Evolutionary conservation across 2,888 invertebrate species (phyloP).

Genomic region (Alitta virens): DNA sequence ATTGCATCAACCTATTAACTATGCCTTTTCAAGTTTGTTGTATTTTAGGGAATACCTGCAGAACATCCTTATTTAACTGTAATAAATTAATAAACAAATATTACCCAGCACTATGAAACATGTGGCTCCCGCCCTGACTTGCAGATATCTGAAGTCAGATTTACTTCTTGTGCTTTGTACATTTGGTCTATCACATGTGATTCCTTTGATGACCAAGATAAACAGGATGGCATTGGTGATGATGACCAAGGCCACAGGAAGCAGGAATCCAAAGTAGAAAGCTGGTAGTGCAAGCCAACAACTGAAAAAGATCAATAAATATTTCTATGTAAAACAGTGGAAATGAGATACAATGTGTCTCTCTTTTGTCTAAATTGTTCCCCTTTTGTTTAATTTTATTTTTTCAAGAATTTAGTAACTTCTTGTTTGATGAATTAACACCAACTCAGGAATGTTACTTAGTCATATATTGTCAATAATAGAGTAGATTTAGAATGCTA

Average conservation of each 20-base stretch:
- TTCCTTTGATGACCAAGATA: not conserved
- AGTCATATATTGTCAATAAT: no score
- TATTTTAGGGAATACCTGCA: no score
- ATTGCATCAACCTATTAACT: no score
- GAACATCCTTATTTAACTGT: no score
- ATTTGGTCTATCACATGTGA: not conserved
- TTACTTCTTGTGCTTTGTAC: not conserved
- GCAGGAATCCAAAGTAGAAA: conserved; percentile 43
- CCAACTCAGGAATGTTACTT: no score
- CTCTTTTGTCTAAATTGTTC: no score
- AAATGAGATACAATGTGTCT: not conserved
- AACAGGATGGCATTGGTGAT: not conserved
- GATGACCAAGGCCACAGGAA: conserved; percentile 42
- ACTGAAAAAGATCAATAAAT: conserved; percentile 33
- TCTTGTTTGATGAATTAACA: no score
- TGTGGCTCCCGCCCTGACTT: not conserved
- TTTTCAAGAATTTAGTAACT: no score
- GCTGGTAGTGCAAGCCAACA: conserved; percentile 47
- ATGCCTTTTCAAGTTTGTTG: no score
- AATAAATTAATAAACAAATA: no score
- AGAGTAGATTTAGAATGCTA: not conserved
- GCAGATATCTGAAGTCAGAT: not conserved
- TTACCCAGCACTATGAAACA: not conserved
- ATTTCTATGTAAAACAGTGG: not conserved
- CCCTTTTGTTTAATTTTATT: no score